Evolutionary conservation across 2,797 vertebrate genomes (phyloP).

Genomic region (Dromococcyx pavoninus): DNA sequence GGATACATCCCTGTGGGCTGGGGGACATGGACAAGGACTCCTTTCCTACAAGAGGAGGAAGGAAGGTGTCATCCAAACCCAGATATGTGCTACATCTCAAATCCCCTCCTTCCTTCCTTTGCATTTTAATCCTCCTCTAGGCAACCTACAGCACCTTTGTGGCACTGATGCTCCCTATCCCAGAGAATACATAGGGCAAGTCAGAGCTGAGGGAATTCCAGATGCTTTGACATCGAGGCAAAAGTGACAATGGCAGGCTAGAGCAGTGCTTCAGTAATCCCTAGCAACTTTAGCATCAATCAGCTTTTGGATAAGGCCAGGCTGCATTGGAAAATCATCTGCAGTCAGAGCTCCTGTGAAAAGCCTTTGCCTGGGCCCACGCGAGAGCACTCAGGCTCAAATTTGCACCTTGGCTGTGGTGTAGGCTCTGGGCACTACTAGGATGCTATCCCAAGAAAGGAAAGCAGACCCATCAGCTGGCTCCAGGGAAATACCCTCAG

Average conservation of each 20-base stretch:
- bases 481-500: neutral
- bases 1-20: neutral
- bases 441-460: neutral
- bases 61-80: neutral
- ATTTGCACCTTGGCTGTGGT: neutral
- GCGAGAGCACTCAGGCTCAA: neutral
- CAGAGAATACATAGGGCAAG: neutral
- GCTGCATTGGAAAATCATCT: neutral
- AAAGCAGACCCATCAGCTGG: neutral
- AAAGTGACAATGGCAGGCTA: neutral
- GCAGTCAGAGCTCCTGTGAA: neutral
- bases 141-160: neutral
- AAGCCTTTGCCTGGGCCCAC: neutral
- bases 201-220: neutral
- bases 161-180: neutral
- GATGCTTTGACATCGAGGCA: neutral
- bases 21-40: neutral
- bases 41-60: neutral
- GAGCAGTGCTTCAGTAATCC: neutral
- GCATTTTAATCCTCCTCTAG: neutral
- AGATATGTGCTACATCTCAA: neutral
- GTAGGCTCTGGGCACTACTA: neutral
- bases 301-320: neutral
- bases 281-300: neutral
- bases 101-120: neutral